Evolutionary conservation across 1,140 invertebrate genomes (phyloP).

Genomic region (Brachionus sp.): DNA sequence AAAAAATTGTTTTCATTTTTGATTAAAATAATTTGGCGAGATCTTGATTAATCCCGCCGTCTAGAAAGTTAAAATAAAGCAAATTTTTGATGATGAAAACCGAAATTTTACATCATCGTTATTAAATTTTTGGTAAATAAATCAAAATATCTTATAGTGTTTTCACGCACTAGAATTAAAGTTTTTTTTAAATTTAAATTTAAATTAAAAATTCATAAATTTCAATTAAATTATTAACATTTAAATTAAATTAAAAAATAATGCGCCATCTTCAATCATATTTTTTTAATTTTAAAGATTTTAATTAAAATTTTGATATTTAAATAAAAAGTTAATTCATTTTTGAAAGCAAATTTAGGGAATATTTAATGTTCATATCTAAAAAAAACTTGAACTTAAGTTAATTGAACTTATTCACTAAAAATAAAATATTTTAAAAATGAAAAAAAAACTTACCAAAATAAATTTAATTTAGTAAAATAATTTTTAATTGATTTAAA

Average conservation of each 20-base stretch:
- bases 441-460: no score
- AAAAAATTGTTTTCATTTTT: not conserved
- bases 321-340: no score
- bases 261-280: not conserved
- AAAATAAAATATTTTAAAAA: no score
- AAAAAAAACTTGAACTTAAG: no score
- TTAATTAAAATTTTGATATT: no score
- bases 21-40: not conserved
- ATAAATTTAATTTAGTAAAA: no score
- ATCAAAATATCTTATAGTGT: constrained; percentile 4
- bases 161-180: constrained; percentile 33
- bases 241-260: no score
- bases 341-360: no score
- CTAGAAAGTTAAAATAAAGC: constrained; percentile 46
- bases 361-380: no score
- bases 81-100: constrained; percentile 42
- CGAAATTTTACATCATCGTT: constrained; percentile 7
- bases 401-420: no score
- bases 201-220: not conserved
- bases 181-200: not conserved
- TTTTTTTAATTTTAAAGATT: no score
- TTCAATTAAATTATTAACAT: not conserved
- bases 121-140: not conserved
- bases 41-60: constrained; percentile 33
- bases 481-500: no score